phyloP scores from a whole-genome alignment of 2,113 vertebrate genomes.

The Paracanthobrama guichenoti region DNA sequence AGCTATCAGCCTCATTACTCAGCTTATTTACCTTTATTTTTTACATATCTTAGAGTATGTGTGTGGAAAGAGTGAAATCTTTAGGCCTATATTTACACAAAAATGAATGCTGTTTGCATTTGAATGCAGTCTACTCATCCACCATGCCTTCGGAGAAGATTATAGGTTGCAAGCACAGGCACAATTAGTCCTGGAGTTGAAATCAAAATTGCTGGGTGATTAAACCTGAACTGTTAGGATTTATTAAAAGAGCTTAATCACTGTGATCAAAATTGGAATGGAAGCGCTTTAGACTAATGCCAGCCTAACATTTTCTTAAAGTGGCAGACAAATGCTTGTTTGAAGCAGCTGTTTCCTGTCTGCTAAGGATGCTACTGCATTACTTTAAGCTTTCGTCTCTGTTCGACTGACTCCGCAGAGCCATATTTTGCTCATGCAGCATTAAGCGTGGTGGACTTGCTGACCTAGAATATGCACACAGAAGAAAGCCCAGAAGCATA shows the following conservation, averaged over 20 bases:
- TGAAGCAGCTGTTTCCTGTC: slow-evolving; percentile 23
- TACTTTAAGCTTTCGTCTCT: not conserved
- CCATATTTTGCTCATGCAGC: slow-evolving; percentile 44
- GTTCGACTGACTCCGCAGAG: slow-evolving; percentile 29
- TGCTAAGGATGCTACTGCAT: not conserved
- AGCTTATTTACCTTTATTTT: slow-evolving; percentile 2
- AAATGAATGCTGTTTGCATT: not conserved
- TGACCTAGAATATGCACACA: slow-evolving; percentile 58
- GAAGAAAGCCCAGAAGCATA: slow-evolving; percentile 42
- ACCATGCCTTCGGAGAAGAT: slow-evolving; percentile 6
- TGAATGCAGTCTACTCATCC: not conserved
- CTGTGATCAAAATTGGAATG: slow-evolving; percentile 26
- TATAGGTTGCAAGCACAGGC: slow-evolving; percentile 8
- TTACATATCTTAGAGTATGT: not conserved
- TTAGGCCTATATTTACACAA: not conserved
- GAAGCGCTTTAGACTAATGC: not conserved
- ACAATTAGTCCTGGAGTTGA: slow-evolving; percentile 31
- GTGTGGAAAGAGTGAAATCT: not conserved
- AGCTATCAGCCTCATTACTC: slow-evolving; percentile 26
- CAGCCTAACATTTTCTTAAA: not conserved
- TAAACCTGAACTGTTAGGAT: slow-evolving; percentile 6
- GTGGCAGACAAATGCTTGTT: slow-evolving; percentile 1
- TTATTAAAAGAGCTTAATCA: slow-evolving; percentile 42
- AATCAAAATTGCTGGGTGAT: slow-evolving; percentile 35
- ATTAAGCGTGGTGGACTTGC: slow-evolving; percentile 31